phyloP scores from a whole-genome alignment of 2,888 invertebrate species.

The Adelognathus sp. region DNA sequence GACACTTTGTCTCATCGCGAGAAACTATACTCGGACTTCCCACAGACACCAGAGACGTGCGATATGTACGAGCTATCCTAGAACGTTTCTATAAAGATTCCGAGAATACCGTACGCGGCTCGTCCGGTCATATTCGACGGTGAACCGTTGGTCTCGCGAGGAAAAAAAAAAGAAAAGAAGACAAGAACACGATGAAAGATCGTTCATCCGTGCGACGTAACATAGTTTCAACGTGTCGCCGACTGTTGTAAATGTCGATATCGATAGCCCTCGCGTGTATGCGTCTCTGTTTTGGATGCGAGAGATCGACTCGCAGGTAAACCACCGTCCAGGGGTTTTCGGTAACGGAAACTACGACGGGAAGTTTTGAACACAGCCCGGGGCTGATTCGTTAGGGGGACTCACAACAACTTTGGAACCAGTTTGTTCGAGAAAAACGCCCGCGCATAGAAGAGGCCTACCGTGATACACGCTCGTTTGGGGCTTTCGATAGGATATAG shows the following conservation, averaged over 20 bases:
- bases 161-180: slow-evolving; percentile 18
- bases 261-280: slow-evolving; percentile 22
- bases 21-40: neutral
- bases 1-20: neutral
- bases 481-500: no score
- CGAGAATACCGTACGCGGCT: neutral
- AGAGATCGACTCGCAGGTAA: slow-evolving; percentile 29
- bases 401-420: slow-evolving; percentile 32
- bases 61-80: neutral
- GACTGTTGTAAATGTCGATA: slow-evolving; percentile 38
- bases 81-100: slow-evolving; percentile 6
- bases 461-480: slow-evolving; percentile 48
- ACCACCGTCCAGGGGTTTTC: slow-evolving; percentile 22
- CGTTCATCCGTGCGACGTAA: slow-evolving; percentile 42
- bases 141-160: neutral
- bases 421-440: slow-evolving; percentile 54
- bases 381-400: slow-evolving; percentile 24
- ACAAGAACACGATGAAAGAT: slow-evolving; percentile 9
- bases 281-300: no score
- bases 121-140: neutral
- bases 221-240: slow-evolving; percentile 43
- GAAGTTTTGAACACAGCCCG: slow-evolving; percentile 25
- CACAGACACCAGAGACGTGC: neutral
- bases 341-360: slow-evolving; percentile 41
- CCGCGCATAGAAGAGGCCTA: slow-evolving; percentile 58